phyloP scores from a whole-genome alignment of 2,888 invertebrate species.

The Galeopsomyia nigrocyanea region DNA sequence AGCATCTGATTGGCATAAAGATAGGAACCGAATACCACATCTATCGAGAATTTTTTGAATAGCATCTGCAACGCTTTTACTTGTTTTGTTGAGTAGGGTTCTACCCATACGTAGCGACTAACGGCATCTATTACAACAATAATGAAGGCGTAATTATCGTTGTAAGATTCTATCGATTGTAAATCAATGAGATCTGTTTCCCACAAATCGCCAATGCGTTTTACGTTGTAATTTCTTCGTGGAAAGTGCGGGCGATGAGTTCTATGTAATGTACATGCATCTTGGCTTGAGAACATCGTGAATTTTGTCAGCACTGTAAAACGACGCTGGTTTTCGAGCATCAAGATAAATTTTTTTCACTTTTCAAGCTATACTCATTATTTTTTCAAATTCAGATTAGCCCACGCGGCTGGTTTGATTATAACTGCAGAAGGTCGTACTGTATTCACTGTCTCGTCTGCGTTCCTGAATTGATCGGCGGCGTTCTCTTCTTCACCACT shows the following conservation, averaged over 20 bases:
- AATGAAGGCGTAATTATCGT: conserved; percentile 32
- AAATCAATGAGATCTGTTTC: conserved; percentile 46
- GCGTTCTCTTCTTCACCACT: too few species aligned
- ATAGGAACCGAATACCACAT: conserved; percentile 12
- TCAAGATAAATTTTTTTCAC: too few species aligned
- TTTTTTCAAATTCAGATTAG: too few species aligned
- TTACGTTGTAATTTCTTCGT: conserved; percentile 37
- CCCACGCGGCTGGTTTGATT: too few species aligned
- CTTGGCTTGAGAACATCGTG: conserved; percentile 21
- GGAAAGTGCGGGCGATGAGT: conserved; percentile 33
- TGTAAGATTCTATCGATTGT: conserved; percentile 23
- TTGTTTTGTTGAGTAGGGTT: conserved; percentile 50
- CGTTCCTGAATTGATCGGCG: too few species aligned
- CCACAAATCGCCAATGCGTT: conserved; percentile 45
- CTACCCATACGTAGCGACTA: conserved; percentile 47
- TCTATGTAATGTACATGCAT: conserved; percentile 45
- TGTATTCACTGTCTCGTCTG: too few species aligned
- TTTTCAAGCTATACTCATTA: too few species aligned
- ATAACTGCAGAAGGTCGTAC: too few species aligned
- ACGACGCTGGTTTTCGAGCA: neutral
- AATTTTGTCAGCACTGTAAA: neutral
- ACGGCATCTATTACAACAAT: conserved; percentile 45
- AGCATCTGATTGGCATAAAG: conserved; percentile 49
- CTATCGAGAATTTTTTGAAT: conserved; percentile 48
- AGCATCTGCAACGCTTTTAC: conserved; percentile 43